Percentiles rank a stretch among this genome's conserved stretches.
Conservation (phyloP, 2,113 vertebrate species). For the Coryphaenoides rupestris region DNA sequence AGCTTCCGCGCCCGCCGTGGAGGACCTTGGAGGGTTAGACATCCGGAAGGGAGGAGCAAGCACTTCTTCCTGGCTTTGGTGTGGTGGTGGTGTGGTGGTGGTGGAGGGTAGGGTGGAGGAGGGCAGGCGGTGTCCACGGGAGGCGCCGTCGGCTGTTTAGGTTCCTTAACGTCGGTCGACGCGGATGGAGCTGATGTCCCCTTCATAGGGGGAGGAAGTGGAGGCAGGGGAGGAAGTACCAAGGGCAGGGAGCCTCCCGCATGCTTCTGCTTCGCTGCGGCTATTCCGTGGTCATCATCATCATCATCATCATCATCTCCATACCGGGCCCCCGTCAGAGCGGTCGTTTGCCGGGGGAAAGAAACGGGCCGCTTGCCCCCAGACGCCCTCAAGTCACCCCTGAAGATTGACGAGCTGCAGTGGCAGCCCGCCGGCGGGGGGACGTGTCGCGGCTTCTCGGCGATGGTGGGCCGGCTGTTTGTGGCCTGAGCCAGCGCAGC, state of each 20-base stretch:
- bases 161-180: constrained; percentile 20
- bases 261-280: constrained; percentile 37
- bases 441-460: constrained; percentile 64
- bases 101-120: too few relatives aligned
- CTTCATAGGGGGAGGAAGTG: constrained; percentile 21
- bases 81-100: too few relatives aligned
- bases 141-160: constrained; percentile 19
- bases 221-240: constrained; percentile 64
- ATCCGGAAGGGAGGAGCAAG: constrained; percentile 63
- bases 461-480: constrained; percentile 53
- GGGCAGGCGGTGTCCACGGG: constrained; percentile 29
- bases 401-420: constrained; percentile 43
- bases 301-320: constrained; percentile 20
- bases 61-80: constrained; percentile 62
- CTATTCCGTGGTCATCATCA: too few relatives aligned
- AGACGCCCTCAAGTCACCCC: constrained; percentile 46
- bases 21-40: constrained; percentile 41
- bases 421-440: constrained; percentile 33
- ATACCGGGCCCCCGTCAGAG: constrained; percentile 17
- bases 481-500: constrained; percentile 41
- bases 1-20: constrained; percentile 39
- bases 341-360: constrained; percentile 33
- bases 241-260: constrained; percentile 56
- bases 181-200: constrained; percentile 20
- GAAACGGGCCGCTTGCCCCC: constrained; percentile 48